phyloP scores from a whole-genome alignment of 2,797 vertebrate species.

The Trachurus trachurus region DNA sequence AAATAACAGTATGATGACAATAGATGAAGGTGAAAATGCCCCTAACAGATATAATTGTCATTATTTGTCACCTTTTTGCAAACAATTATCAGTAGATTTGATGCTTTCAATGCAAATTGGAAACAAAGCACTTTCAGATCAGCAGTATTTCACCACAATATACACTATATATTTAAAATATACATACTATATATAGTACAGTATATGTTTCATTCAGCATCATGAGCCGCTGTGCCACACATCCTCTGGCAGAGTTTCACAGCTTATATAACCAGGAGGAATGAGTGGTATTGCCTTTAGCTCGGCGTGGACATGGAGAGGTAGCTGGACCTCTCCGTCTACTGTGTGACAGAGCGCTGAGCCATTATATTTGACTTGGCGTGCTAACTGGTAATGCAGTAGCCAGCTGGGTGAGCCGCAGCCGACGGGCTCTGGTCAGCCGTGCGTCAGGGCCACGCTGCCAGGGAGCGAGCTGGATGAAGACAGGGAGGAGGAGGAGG shows the following conservation, averaged over 20 bases:
- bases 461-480: constrained; percentile 45
- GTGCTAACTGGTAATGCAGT: constrained; percentile 42
- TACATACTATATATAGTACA: background rate
- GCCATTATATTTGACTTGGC: constrained; percentile 68
- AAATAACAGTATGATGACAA: background rate
- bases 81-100: background rate
- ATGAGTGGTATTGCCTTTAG: constrained; percentile 2
- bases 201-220: background rate
- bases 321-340: constrained; percentile 30
- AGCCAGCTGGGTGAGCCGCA: constrained; percentile 51
- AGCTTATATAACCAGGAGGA: constrained; percentile 5
- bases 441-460: constrained; percentile 44
- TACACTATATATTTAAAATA: background rate
- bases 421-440: constrained; percentile 34
- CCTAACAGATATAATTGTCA: background rate
- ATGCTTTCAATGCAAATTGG: too few species aligned
- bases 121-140: background rate
- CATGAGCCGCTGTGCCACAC: background rate
- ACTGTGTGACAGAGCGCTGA: constrained; percentile 41
- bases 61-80: background rate
- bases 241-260: background rate
- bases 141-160: background rate
- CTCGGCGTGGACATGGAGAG: constrained; percentile 12
- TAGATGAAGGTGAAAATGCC: background rate
- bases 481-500: background rate